phyloP scores from a whole-genome alignment of 1,140 invertebrate species.

The Wiebesia pumilae region DNA sequence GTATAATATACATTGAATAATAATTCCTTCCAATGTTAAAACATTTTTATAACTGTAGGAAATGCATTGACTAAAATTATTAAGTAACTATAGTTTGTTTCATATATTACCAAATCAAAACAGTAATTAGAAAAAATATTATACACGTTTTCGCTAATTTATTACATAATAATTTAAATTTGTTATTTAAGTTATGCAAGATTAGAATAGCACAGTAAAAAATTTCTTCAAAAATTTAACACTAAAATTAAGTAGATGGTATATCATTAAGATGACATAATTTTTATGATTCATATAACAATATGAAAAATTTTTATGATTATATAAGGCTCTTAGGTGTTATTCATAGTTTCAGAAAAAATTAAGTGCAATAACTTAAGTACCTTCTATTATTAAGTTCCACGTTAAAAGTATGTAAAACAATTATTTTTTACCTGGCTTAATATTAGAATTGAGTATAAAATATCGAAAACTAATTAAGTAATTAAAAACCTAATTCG shows the following conservation, averaged over 20 bases:
- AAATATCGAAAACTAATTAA: slow-evolving; percentile 38
- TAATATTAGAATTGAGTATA: slow-evolving; percentile 14
- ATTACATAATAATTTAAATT: slow-evolving; percentile 37
- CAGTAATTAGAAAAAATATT: slow-evolving; percentile 17
- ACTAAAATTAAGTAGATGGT: slow-evolving; percentile 17
- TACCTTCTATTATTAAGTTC: slow-evolving; percentile 40
- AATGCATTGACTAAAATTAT: slow-evolving; percentile 28
- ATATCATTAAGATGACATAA: background rate
- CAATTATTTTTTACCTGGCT: slow-evolving; percentile 13
- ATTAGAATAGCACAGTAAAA: slow-evolving; percentile 17
- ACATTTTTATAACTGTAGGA: slow-evolving; percentile 3
- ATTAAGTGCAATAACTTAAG: slow-evolving; percentile 50
- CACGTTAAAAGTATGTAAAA: slow-evolving; percentile 35
- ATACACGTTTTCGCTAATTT: slow-evolving; percentile 20
- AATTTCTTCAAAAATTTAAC: slow-evolving; percentile 35
- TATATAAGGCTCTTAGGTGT: slow-evolving; percentile 21
- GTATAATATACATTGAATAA: slow-evolving; percentile 23
- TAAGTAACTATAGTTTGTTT: slow-evolving; percentile 38
- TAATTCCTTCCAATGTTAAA: slow-evolving; percentile 24
- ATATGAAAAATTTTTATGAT: slow-evolving; percentile 19
- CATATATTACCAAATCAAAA: slow-evolving; percentile 21
- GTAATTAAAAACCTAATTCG: background rate
- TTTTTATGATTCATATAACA: slow-evolving; percentile 9
- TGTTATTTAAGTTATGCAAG: slow-evolving; percentile 23
- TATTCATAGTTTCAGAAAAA: slow-evolving; percentile 12